A percentile compares a stretch with the other conserved stretches of the same genome.
These are phyloP conservation scores for Archips xylosteana DNA, from an alignment of 2,888 invertebrate genomes.

Conservation along the genomic window DNA sequence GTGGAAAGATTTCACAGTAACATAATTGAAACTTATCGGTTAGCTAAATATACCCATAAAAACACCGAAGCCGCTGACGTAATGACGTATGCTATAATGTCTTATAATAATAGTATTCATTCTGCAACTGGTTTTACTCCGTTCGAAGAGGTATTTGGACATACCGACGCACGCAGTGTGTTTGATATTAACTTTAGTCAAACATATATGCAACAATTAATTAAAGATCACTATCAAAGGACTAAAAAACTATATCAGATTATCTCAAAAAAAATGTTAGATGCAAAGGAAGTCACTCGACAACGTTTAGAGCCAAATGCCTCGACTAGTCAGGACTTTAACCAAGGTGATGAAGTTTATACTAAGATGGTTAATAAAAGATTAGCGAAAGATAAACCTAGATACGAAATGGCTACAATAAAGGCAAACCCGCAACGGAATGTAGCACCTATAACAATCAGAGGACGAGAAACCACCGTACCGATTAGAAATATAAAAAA, in stretches of 20 bases:
- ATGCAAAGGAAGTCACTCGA: too few species aligned
- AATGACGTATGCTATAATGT: constrained; percentile 17
- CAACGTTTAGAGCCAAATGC: too few species aligned
- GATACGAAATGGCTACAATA: too few species aligned
- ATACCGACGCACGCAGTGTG: neutral
- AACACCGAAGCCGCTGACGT: neutral
- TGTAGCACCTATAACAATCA: too few species aligned
- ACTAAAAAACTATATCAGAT: neutral
- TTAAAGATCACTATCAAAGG: neutral
- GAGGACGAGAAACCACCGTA: too few species aligned
- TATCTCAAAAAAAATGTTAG: neutral
- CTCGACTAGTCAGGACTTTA: too few species aligned
- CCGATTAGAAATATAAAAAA: too few species aligned
- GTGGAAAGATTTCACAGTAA: constrained; percentile 15
- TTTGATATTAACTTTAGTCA: neutral
- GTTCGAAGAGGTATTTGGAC: neutral
- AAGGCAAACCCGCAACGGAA: too few species aligned
- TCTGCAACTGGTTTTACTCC: neutral
- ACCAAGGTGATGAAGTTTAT: too few species aligned
- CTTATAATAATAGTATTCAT: constrained; percentile 19
- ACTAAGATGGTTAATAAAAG: too few species aligned
- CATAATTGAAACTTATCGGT: neutral
- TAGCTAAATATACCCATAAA: constrained; percentile 5
- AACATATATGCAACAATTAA: neutral
- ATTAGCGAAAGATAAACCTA: too few species aligned